These are phyloP conservation scores for Zapus hudsonius DNA, from an alignment of 2,113 vertebrate genomes.

Conservation along the genomic window DNA sequence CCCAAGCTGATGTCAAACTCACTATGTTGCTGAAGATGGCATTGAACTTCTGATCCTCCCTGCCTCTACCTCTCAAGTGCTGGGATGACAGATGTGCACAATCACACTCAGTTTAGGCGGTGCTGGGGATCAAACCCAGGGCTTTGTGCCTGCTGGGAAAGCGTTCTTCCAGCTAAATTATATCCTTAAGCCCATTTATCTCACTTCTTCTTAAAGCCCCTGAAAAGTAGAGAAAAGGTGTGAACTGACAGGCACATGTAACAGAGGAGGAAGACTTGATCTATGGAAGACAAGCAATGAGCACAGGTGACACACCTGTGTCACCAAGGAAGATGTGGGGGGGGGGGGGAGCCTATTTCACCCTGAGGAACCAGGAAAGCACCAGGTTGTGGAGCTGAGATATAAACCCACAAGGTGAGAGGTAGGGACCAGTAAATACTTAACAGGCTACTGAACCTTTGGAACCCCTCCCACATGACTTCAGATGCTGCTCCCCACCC, in stretches of 20 bases:
- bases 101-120: too few relatives aligned
- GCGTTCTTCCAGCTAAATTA: too few relatives aligned
- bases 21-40: too few relatives aligned
- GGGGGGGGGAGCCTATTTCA: too few relatives aligned
- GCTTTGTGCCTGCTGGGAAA: too few relatives aligned
- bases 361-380: not conserved
- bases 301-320: not conserved
- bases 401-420: not conserved
- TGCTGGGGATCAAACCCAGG: too few relatives aligned
- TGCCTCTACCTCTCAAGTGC: too few relatives aligned
- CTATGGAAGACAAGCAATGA: not conserved
- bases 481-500: not conserved
- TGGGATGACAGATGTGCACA: too few relatives aligned
- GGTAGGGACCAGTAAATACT: not conserved
- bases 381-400: not conserved
- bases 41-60: too few relatives aligned
- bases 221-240: not conserved
- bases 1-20: too few relatives aligned
- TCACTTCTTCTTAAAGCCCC: slow-evolving; percentile 15
- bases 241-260: slow-evolving; percentile 1
- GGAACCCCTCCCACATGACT: not conserved
- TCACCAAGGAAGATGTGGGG: not conserved
- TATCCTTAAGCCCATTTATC: not conserved
- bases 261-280: not conserved
- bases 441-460: not conserved